Evolutionary conservation across 2,113 vertebrate species (phyloP), one percentile per base, ranked within the genome.

Genomic region (Scartelaos histophorus): DNA sequence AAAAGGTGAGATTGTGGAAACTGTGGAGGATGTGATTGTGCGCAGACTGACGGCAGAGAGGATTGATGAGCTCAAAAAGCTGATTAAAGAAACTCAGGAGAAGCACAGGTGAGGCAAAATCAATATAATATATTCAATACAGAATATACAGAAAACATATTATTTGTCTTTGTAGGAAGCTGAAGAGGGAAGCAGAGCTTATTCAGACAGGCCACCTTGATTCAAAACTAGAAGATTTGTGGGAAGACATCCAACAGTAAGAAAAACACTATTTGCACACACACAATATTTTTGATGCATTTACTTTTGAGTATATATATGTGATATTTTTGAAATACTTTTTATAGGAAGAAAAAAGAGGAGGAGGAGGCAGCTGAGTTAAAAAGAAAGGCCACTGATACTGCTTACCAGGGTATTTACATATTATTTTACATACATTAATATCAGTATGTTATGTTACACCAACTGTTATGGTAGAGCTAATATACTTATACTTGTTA

Each of bases 1-100:
- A 85, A 96, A 96, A 65, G 97, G 97, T 64, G 97, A 98, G 84
- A 96, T 97, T 85, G 97, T 98, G 21, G 97, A 98, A 93, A 98
- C 97, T 0, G 95, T 97, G 83, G 97, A 98, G 91, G 97, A 99
- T 75, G 95, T 99, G 80, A 99, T 99, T 74, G 97, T 98, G 53
- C 91, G 96, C 71, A 95, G 95, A 87, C 91, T 99, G 79, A 98
- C 96, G 4, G 94, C 95, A 53, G 96, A 98, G 80, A 87, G 97
- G 90, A 95, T 99, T 46, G 96, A 98, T 53, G 96, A 98, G 70
- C 75, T 99, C 9, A 99, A 98, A 82, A 96, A 94, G 87, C 75
- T 97, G 5, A 98, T 99, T 83, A 97, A 95, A 88, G 96, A 98
- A 80, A 97, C 96, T 17, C 97, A 98, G 80, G 97, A 98, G 79